Evolutionary conservation across 2,888 invertebrate genomes (phyloP), one percentile per base, ranked within the genome.

Genomic region (Escarpia spicata): DNA sequence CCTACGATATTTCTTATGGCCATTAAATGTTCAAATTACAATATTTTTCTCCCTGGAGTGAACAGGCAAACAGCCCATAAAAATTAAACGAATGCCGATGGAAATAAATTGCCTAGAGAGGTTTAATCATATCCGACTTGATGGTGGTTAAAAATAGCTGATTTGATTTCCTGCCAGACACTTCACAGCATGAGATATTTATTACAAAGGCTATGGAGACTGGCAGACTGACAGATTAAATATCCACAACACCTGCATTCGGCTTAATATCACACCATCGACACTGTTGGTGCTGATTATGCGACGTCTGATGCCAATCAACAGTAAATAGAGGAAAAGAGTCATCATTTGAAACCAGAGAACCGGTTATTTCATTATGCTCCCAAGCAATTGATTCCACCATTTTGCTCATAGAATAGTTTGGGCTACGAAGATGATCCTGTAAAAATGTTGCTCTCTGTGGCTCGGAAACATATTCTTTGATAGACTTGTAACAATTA

Each of bases 1-100:
- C 60, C 9, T 45, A 52, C 10, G 19, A 92, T 26, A 12, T 45
- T 3, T 45, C 12, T 90, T 12, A n/a, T 10, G n/a, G 31, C 10
- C 43, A 3, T 44, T 75, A 75, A 92, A 75, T 90, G 92, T 92
- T 90, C 43, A 9, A 91, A 45, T 75, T 75, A 75, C 75, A 75
- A n/a, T 75, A 75, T 26, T 75, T 26, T 75, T 26, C 75, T 26
- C 3, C n/a, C 75, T 4, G 75, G 75, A 75, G 75, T 26, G 19
- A 26, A 75, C 58, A n/a, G 19, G 44, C 37, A 45, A 52, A 31
- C 58, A 8, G 44, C n/a, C 6, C 8, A 10, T 43, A 44, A 91
- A 43, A 43, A 91, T 44, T 43, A 90, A 90, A 58, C 90, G 90
- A 43, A 43, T 90, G 45, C 26, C n/a, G 58, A 90, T 45, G 93